Evolutionary conservation across 2,797 vertebrate species (phyloP).

Genomic region (Mus minutoides): DNA sequence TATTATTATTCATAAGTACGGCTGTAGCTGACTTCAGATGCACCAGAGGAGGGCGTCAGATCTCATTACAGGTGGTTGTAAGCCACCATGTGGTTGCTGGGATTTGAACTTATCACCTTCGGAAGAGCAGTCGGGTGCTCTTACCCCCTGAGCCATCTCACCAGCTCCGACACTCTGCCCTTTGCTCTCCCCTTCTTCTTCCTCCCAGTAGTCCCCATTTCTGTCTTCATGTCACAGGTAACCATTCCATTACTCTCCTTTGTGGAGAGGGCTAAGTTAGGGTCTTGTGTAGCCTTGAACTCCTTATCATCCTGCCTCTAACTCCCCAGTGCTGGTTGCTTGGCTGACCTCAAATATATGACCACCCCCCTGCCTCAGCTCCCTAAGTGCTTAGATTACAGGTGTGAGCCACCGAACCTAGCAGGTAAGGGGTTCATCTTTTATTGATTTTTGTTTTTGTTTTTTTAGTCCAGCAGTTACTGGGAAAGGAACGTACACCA

Average conservation of each 20-base stretch:
- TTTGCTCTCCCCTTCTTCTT: background rate
- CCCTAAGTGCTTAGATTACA: background rate
- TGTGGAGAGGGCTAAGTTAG: background rate
- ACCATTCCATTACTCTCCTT: too few species aligned
- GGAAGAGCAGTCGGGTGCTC: too few species aligned
- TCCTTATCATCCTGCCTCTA: background rate
- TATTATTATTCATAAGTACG: too few species aligned
- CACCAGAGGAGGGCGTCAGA: too few species aligned
- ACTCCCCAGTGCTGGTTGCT: background rate
- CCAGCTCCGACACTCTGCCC: accelerated
- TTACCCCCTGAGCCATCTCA: too few species aligned
- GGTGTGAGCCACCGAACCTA: background rate
- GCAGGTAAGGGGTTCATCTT: background rate
- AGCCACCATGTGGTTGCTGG: too few species aligned
- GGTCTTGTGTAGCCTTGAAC: background rate
- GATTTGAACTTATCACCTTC: too few species aligned
- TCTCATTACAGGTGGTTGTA: too few species aligned
- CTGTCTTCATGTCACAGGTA: background rate
- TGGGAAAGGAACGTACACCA: background rate
- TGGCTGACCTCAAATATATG: background rate
- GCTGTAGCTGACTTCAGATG: too few species aligned
- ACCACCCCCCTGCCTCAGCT: background rate
- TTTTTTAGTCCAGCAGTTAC: background rate
- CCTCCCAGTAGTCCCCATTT: background rate
- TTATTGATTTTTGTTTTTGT: background rate